Percentiles rank a stretch among this genome's conserved stretches.
Evolutionary conservation across 1,140 invertebrate species (phyloP).

Genomic region (Drosophila ananassae): DNA sequence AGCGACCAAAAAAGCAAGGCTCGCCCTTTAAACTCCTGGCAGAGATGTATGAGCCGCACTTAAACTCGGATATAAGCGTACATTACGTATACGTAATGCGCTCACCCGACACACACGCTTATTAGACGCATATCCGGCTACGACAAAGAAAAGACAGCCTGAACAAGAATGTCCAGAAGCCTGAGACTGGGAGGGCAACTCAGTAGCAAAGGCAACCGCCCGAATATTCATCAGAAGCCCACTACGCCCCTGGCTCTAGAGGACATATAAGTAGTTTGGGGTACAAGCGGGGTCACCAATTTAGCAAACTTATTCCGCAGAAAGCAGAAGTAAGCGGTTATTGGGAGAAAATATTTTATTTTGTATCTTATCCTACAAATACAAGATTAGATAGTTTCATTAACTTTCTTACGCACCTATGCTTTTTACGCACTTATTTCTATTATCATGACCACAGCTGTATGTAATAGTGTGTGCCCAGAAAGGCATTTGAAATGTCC

Average conservation of each 20-base stretch:
- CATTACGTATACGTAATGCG: conserved; percentile 74
- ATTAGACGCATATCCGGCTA: conserved; percentile 73
- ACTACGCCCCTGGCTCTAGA: conserved; percentile 37
- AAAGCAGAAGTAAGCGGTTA: too few species aligned
- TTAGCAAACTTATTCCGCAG: too few species aligned
- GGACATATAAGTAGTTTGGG: conserved; percentile 16
- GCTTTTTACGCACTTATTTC: background rate
- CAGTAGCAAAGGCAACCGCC: conserved; percentile 28
- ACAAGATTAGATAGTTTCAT: background rate
- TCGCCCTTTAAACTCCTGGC: conserved; percentile 51
- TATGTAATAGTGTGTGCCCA: conserved; percentile 20
- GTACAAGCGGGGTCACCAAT: background rate
- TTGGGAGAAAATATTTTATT: background rate
- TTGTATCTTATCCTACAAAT: background rate
- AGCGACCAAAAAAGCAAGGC: conserved; percentile 8
- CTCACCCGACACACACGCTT: conserved; percentile 64
- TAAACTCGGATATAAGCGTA: conserved; percentile 40
- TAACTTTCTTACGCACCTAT: too few species aligned
- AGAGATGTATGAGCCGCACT: conserved; percentile 34
- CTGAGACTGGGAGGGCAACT: background rate
- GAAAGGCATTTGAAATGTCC: conserved; percentile 59
- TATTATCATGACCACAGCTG: background rate
- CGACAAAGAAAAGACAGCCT: conserved; percentile 29
- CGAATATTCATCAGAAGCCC: conserved; percentile 26
- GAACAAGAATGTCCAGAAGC: conserved; percentile 62